Evolutionary conservation across 2,888 invertebrate genomes (phyloP), one percentile per base, ranked within the genome.

Genomic region (Apeira syringaria): DNA sequence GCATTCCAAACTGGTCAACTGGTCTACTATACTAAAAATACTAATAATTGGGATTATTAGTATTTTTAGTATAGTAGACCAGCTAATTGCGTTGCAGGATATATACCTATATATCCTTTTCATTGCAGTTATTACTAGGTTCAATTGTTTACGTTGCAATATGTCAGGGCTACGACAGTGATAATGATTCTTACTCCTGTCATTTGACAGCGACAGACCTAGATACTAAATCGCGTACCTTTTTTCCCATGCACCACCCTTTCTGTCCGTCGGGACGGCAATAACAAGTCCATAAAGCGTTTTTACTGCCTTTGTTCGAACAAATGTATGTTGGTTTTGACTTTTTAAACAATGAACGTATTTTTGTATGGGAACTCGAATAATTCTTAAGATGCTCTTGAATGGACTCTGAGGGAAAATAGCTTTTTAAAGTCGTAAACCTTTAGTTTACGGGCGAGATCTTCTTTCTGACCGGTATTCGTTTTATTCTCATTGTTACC

Each of bases 241-340:
- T 41, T 53, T 53, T 3, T 61, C 2, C 39, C 51, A 74, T 69
- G 48, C 1, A 53, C 79, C 80, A 72, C 35, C 8, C 56, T 5
- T 46, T 50, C 38, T 68, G 88, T 87, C 87, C 86, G 73, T 68
- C 67, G 84, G 77, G 75, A 85, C 64, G 77, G 81, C 87, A 86
- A 89, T 89, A 89, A 89, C 88, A 89, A 89, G 84, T 80, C 88
- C 82, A 89, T 89, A 89, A 89, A 89, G 80, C 78, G 87, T 80
- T 88, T 89, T 89, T 87, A 89, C 84, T 89, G 87, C 87, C 83
- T 88, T 89, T 89, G 88, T 89, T 88, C 87, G 77, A 80, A 71
- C 77, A 85, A 85, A 88, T 87, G 80, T 87, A 87, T 85, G 87
- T 87, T 78, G 84, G 86, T 82, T 81, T 79, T 79, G 86, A 86